Conservation (phyloP, 2,888 invertebrate genomes). For the Eupeodes luniger region DNA sequence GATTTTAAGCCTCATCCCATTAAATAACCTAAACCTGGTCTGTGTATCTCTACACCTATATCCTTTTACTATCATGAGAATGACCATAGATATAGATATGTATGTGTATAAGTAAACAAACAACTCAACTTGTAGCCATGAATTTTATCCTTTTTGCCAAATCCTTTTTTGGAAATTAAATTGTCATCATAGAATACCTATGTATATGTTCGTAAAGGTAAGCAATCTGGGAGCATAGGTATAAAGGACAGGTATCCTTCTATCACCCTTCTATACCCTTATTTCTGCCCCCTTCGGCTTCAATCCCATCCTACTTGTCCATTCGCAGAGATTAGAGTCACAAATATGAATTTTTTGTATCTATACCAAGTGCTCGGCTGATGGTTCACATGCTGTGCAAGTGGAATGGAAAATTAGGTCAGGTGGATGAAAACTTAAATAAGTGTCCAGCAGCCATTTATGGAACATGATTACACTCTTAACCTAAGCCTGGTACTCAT, state of each 20-base stretch:
- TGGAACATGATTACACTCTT: conserved; percentile 74
- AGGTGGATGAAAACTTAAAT: conserved; percentile 70
- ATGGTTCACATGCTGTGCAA: conserved; percentile 1
- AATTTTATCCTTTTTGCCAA: conserved; percentile 54
- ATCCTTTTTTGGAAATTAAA: conserved; percentile 69
- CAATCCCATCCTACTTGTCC: not conserved
- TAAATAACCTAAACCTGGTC: not conserved
- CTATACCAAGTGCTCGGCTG: not conserved
- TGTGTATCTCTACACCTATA: not conserved
- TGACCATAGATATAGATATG: not conserved
- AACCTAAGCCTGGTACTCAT: conserved; percentile 64
- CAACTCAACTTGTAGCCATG: conserved; percentile 33
- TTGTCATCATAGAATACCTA: conserved; percentile 49
- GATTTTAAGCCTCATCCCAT: conserved; percentile 36
- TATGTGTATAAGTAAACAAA: not conserved
- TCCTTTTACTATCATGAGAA: not conserved
- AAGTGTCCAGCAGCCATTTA: conserved; percentile 71
- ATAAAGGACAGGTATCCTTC: conserved; percentile 37
- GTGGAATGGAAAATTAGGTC: conserved; percentile 62
- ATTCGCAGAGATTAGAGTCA: conserved; percentile 49
- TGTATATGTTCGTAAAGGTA: conserved; percentile 13
- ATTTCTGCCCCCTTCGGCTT: not conserved
- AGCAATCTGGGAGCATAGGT: conserved; percentile 38
- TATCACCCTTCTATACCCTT: not conserved
- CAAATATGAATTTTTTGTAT: conserved; percentile 62